phyloP scores from a whole-genome alignment of 2,888 invertebrate species.

The Diadegma fenestrale region DNA sequence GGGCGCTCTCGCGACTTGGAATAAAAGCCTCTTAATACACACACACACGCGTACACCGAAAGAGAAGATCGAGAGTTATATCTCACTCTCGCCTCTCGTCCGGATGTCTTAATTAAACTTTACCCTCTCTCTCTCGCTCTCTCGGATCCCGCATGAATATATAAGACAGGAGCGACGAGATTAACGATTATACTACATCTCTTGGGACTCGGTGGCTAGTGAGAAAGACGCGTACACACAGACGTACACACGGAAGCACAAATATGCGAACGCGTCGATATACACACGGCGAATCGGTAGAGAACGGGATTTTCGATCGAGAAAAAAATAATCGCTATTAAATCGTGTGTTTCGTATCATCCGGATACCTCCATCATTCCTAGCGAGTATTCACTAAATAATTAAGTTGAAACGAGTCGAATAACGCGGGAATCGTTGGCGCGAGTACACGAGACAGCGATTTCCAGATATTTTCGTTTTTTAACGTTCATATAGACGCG shows the following conservation, averaged over 20 bases:
- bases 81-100: conserved; percentile 27
- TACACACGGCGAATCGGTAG: background rate
- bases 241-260: background rate
- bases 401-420: conserved; percentile 42
- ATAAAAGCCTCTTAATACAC: conserved; percentile 61
- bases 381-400: conserved; percentile 32
- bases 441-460: conserved; percentile 16
- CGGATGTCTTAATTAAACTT: conserved; percentile 67
- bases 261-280: background rate
- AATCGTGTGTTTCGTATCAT: conserved; percentile 40
- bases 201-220: conserved; percentile 15
- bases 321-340: conserved; percentile 59
- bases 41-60: conserved; percentile 33
- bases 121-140: conserved; percentile 25
- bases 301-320: conserved; percentile 53
- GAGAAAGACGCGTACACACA: conserved; percentile 8
- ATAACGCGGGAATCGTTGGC: conserved; percentile 18
- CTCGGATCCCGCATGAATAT: conserved; percentile 2
- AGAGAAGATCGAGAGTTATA: conserved; percentile 20
- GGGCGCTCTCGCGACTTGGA: conserved; percentile 49
- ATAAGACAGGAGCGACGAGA: conserved; percentile 56
- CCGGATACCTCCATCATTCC: conserved; percentile 54
- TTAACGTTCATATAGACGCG: background rate
- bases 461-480: background rate
- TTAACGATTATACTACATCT: conserved; percentile 60